Evolutionary conservation across 2,797 vertebrate species (phyloP).

Genomic region (Sandelia bainsii): DNA sequence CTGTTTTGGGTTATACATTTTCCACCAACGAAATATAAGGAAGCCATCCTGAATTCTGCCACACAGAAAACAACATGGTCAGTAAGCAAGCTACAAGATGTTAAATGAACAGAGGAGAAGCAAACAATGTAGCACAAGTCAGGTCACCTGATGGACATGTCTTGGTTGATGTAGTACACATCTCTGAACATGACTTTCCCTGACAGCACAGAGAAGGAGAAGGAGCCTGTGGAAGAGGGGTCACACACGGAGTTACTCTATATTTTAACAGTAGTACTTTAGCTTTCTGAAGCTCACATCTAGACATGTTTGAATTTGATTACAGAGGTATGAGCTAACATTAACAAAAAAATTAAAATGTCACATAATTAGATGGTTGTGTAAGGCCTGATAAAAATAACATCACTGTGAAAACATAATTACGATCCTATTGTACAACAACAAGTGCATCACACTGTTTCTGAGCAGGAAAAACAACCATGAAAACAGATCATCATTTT

Average conservation of each 20-base stretch:
- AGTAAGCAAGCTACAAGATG: background rate
- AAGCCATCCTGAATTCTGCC: slow-evolving; percentile 98
- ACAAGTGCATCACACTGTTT: slow-evolving; percentile 33
- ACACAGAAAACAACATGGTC: slow-evolving; percentile 1
- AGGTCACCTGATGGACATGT: slow-evolving; percentile 96
- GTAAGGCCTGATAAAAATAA: slow-evolving; percentile 17
- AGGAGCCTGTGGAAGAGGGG: slow-evolving; percentile 87
- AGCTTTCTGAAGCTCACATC: background rate
- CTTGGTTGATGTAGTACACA: slow-evolving; percentile 97
- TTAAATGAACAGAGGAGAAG: background rate
- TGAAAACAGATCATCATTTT: slow-evolving; percentile 14
- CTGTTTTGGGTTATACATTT: slow-evolving; percentile 99
- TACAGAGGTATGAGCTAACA: background rate
- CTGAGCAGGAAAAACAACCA: slow-evolving; percentile 6
- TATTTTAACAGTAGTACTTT: background rate
- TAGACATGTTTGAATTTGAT: background rate
- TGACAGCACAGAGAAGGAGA: slow-evolving; percentile 98
- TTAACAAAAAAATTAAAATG: slow-evolving; percentile 28
- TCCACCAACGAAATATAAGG: slow-evolving; percentile 99
- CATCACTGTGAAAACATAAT: slow-evolving; percentile 24
- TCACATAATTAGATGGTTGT: slow-evolving; percentile 4
- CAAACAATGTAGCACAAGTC: background rate
- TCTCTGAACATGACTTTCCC: slow-evolving; percentile 99
- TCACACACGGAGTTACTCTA: background rate
- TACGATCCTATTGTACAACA: slow-evolving; percentile 32